Evolutionary conservation across 30 jellyfish, hydroid and myxozoan genomes (phyloP), one percentile per base, ranked within the genome.

Genomic region (Cassiopea xamachana): DNA sequence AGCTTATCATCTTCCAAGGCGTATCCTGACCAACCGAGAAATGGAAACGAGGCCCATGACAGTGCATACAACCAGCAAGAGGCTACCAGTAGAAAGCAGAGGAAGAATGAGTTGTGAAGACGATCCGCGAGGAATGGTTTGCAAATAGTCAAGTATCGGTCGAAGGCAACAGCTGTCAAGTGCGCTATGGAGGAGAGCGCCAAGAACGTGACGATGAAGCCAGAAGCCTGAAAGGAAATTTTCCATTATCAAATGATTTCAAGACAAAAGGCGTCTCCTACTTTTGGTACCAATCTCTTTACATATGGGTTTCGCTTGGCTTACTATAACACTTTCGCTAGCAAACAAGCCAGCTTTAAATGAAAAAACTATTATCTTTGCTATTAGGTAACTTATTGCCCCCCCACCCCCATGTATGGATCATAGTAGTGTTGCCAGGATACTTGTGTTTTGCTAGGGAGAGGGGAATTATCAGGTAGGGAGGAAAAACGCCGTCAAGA

Each of bases 61-160:
- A 92, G 60, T 4, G 81, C 93, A 69, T 80, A 86, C 3, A 85
- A 12, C 98, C 98, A 92, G 70, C 91, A 60, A 1, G 82, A 8
- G n/a, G 60, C 62, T 2, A 91, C 73, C 43, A 80, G n/a, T 9
- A 50, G 9, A 2, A 64, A 4, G 58, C 70, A 48, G 48, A 48
- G 58, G 39, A 49, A 1, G 58, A 16, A 17, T 9, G 90, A 77
- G 60, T 47, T 64, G 45, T 91, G 93, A 39, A 91, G 72, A 19
- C 76, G 86, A 39, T 27, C 48, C 55, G 91, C 91, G 59, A 6
- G 7, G 81, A 91, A 91, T 48, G 97, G 97, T 49, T 69, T 83
- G 97, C 97, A 91, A n/a, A 91, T 80, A 6, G 93, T 71, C 8
- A 84, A 46, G 77, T 91, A 91, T 61, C 97, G 90, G 60, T 91